These are phyloP conservation scores for Hydriomena furcata DNA, from an alignment of 2,888 invertebrate genomes.

Conservation along the genomic window DNA sequence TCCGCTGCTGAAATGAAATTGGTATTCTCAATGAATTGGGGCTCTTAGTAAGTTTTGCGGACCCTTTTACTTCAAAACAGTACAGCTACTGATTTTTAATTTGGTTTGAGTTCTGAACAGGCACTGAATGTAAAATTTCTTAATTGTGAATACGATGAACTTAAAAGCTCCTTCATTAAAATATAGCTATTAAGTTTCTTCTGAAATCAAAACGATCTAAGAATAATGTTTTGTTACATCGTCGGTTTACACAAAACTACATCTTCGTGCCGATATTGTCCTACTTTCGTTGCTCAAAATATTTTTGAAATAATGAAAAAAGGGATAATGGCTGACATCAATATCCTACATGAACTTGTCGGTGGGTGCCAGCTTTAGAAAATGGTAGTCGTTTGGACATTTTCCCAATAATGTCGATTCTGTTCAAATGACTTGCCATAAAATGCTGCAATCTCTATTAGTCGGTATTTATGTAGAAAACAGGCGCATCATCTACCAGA, in stretches of 20 bases:
- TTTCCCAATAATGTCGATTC: slow-evolving; percentile 26
- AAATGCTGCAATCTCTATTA: slow-evolving; percentile 19
- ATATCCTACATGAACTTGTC: slow-evolving; percentile 23
- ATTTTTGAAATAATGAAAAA: slow-evolving; percentile 19
- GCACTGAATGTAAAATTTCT: slow-evolving; percentile 35
- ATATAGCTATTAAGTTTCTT: slow-evolving; percentile 3
- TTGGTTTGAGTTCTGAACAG: slow-evolving; percentile 45
- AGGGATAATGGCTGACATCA: slow-evolving; percentile 24
- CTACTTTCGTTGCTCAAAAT: slow-evolving; percentile 14
- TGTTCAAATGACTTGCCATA: slow-evolving; percentile 21
- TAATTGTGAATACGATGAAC: slow-evolving; percentile 49
- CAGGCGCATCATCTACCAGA: too few relatives aligned
- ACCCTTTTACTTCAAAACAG: slow-evolving; percentile 50
- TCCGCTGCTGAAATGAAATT: slow-evolving; percentile 76
- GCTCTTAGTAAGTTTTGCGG: slow-evolving; percentile 58
- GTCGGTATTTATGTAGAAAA: neutral
- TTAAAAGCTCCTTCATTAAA: neutral
- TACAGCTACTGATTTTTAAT: slow-evolving; percentile 68
- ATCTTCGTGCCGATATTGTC: neutral
- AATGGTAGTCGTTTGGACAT: slow-evolving; percentile 27
- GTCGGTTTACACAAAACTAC: slow-evolving; percentile 3
- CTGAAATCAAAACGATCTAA: neutral
- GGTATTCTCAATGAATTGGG: slow-evolving; percentile 77
- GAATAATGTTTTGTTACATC: neutral
- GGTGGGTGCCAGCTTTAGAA: slow-evolving; percentile 24